These are phyloP conservation scores for Parnassius apollo DNA, from an alignment of 2,888 invertebrate genomes.

Conservation along the genomic window DNA sequence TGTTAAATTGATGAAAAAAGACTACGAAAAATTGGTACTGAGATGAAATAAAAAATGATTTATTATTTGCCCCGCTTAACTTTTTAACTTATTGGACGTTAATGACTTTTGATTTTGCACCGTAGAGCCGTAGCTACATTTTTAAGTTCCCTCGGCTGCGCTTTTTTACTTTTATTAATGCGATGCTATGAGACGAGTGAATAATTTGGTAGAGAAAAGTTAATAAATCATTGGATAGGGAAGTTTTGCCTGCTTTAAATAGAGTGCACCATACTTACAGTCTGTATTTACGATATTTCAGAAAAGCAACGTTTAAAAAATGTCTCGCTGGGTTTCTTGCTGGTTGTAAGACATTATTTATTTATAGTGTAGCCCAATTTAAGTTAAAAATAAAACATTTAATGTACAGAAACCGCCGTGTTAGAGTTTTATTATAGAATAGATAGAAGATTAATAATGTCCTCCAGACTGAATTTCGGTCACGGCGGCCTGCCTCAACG, in stretches of 20 bases:
- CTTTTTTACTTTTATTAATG: slow-evolving; percentile 52
- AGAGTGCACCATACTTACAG: too few relatives aligned
- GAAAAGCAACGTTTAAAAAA: too few relatives aligned
- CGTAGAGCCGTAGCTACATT: slow-evolving; percentile 35
- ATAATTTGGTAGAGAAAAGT: slow-evolving; percentile 45
- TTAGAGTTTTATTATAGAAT: too few relatives aligned
- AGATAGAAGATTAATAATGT: too few relatives aligned
- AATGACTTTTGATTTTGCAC: slow-evolving; percentile 77
- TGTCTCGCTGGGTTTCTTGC: too few relatives aligned
- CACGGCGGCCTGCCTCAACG: too few relatives aligned
- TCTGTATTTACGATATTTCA: too few relatives aligned
- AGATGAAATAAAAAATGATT: slow-evolving; percentile 79
- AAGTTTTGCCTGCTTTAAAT: slow-evolving; percentile 20
- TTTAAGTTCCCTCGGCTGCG: slow-evolving; percentile 48
- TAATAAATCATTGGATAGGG: slow-evolving; percentile 34
- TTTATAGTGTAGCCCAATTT: too few relatives aligned
- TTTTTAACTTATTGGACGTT: slow-evolving; percentile 79
- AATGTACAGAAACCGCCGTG: too few relatives aligned
- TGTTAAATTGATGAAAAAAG: slow-evolving; percentile 80
- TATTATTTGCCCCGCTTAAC: slow-evolving; percentile 71
- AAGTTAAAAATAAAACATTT: too few relatives aligned
- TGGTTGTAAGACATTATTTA: too few relatives aligned
- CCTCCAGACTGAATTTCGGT: too few relatives aligned
- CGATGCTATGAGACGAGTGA: slow-evolving; percentile 41
- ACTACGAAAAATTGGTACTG: slow-evolving; percentile 70